Percentiles rank a stretch among this genome's conserved stretches.
phyloP scores from a whole-genome alignment of 2,888 invertebrate genomes.

The Euzetes globulus region DNA sequence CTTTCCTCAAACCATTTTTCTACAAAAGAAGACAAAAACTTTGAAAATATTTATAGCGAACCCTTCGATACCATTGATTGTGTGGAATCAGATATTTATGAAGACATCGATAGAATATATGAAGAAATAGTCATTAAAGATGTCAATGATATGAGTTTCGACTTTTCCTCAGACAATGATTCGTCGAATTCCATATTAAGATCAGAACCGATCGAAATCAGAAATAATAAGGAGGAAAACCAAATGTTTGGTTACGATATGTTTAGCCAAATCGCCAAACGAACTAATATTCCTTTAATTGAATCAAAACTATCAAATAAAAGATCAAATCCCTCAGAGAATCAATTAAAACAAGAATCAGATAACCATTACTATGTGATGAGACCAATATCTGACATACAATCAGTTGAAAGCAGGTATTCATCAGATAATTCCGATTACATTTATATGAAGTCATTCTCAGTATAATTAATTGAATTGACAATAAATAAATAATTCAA shows the following conservation, averaged over 20 bases:
- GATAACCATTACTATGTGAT: background rate
- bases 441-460: constrained; percentile 3
- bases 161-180: background rate
- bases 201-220: background rate
- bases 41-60: constrained; percentile 6
- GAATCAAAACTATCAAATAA: background rate
- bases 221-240: background rate
- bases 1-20: background rate
- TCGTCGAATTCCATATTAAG: background rate
- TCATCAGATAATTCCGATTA: background rate
- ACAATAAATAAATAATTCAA: background rate
- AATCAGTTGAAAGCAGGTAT: background rate
- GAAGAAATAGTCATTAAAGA: constrained; percentile 4
- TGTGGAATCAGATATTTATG: background rate
- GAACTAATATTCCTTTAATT: background rate
- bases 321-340: background rate
- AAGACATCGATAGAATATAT: background rate
- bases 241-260: background rate
- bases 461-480: background rate
- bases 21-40: background rate
- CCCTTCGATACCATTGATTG: background rate
- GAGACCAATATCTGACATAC: background rate
- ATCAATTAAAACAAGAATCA: background rate
- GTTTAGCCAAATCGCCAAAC: background rate
- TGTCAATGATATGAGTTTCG: background rate